Base-by-base conservation (phyloP, 2,113 vertebrate species). In the Clarias batrachus region DNA sequence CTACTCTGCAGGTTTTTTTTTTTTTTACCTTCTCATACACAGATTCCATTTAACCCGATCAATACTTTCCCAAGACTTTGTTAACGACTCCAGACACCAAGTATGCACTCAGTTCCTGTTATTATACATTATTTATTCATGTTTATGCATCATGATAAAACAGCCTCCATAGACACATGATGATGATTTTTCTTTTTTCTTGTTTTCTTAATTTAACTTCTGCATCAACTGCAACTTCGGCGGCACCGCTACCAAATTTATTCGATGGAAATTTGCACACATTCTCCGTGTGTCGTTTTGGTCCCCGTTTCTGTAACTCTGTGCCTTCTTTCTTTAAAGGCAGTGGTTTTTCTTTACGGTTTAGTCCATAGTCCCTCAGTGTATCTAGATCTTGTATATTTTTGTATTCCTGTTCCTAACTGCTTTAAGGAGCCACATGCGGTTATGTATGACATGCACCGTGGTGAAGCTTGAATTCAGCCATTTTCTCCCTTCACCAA, bases 301-400 rank as follows among this genome's bases (percentile, higher is more conserved):
- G 7, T 63, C n/a, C 59, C 33, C 12, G 63, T 21, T 41, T 74
- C 54, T 48, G 23, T 74, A 3, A 3, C 82, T 41, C 54, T 21
- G 23, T 74, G 12, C 6, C 82, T 41, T 27, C 71, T 85, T 85
- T 59, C 13, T 66, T 30, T 25, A 10, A 78, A 85, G 74, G 60
- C 74, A 10, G 17, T 23, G 41, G 6, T 23, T 10, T 21, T 19
- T 48, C 0, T 12, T 52, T 30, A 76, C 33, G 48, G 73, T 86
- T 52, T 59, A 54, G 63, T 78, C 74, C 52, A 60, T 56, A 77
- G 90, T 84, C 74, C 48, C n/a, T 91, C 88, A 89, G 85, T 16
- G 21, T 89, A 77, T 74, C 86, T 90, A 86, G 90, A 89, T 88
- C 93, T 93, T 93, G 91, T 92, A 92, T 93, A 93, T 94, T 93